A percentile compares a stretch with the other conserved stretches of the same genome.
These are phyloP conservation scores for Panthera tigris DNA, from an alignment of 2,113 vertebrate species.

Conservation along the genomic window DNA sequence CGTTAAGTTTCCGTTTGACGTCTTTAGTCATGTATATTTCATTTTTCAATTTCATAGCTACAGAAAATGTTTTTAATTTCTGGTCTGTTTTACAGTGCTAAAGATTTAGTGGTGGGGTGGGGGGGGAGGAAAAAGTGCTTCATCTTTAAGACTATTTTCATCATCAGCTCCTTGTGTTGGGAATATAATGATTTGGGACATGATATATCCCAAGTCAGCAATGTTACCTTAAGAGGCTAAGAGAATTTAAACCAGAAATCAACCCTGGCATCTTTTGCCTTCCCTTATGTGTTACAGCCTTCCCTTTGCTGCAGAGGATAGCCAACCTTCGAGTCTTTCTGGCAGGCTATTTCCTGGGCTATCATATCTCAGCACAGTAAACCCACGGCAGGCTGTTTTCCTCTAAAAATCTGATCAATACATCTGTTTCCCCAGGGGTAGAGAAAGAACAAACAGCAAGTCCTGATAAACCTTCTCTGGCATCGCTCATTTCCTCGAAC, in stretches of 20 bases:
- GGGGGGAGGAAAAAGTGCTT: background rate
- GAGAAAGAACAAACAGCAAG: slow-evolving; percentile 36
- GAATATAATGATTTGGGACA: background rate
- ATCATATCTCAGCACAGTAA: background rate
- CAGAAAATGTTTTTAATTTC: background rate
- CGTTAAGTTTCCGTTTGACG: slow-evolving; percentile 5
- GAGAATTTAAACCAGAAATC: background rate
- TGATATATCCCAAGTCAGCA: background rate
- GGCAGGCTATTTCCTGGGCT: background rate
- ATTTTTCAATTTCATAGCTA: slow-evolving; percentile 1
- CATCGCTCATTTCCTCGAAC: slow-evolving; percentile 47
- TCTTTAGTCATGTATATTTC: background rate
- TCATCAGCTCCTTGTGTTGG: background rate
- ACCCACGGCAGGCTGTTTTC: slow-evolving; percentile 25
- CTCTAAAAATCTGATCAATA: slow-evolving; percentile 56
- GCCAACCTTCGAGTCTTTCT: background rate
- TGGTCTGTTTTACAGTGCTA: background rate
- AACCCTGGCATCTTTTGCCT: background rate
- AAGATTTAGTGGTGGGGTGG: background rate
- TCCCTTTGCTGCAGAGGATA: background rate
- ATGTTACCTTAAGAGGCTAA: background rate
- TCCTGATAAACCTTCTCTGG: slow-evolving; percentile 21
- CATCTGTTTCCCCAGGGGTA: slow-evolving; percentile 48
- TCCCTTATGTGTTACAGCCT: background rate
- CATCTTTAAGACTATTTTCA: slow-evolving; percentile 9